Base-by-base conservation (phyloP, 1,140 invertebrate species). In the Uloborus diversus region DNA sequence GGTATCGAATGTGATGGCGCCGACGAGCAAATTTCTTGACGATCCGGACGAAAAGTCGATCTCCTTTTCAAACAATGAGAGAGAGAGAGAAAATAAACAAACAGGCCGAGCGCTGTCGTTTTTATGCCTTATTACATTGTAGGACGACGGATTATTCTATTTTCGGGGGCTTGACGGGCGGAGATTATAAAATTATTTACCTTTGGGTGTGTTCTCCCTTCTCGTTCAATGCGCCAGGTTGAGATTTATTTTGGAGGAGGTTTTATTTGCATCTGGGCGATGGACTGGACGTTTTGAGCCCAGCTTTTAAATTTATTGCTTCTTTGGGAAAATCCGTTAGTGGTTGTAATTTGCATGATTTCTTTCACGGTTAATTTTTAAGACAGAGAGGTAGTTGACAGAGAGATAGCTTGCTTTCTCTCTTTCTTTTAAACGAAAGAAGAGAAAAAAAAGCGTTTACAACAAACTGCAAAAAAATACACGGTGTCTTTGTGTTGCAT, bases 111-210 rank as follows among this genome's bases (percentile, higher is more conserved):
- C 37, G 37, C 7, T 17, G 37, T 42, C 37, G 17, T 42, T n/a
- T n/a, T n/a, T n/a, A n/a, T n/a, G n/a, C 37, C 37, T 42, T 42
- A 42, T 42, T 42, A 17, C 37, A n/a, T 17, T 42, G 20, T 17
- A 53, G 49, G 49, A 53, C 0, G 49, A 53, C 11, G 23, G 49
- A 53, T 53, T 53, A 53, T 53, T 53, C 23, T 53, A 53, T 53
- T 53, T 53, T 14, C 13, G 49, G n/a, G 49, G n/a, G 20, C 23
- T 53, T 53, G 17, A 17, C n/a, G 23, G n/a, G 37, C 7, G 37
- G 49, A 53, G n/a, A 20, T 14, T 53, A n/a, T n/a, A n/a, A 53
- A 53, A 53, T 53, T 53, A 53, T 53, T 53, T 53, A 53, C 49
- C 20, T 53, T n/a, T 53, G 49, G 49, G 49, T 53, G 49, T 53